Base-by-base conservation (phyloP, 2,888 invertebrate genomes). In the Heliconius charithonia region DNA sequence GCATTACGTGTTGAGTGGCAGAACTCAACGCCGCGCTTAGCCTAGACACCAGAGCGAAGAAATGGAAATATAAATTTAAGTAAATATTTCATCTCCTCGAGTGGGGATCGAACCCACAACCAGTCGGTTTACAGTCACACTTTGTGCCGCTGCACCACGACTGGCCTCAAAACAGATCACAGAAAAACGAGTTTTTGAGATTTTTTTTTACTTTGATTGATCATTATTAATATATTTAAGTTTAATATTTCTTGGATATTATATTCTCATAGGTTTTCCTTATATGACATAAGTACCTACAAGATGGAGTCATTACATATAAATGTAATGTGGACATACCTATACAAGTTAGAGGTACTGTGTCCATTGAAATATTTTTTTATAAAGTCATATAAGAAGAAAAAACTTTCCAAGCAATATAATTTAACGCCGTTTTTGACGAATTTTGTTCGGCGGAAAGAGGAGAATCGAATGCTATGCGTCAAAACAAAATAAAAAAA, bases 181-280 rank as follows among this genome's bases (percentile, higher is more conserved):
- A 16, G 16, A n/a, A 3, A 72, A 37, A 29, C 3, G 56, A 56
- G 7, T 72, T 59, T 13, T 59, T 37, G n/a, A 59, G 7, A 59
- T 6, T 72, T 72, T 6, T 72, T 72, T 59, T 19, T n/a, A 72
- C 59, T 37, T 16, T 37, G 29, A 72, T 16, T 37, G 29, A 72
- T 59, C 59, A 37, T 1, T 25, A 37, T 37, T 37, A 41, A 13
- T 41, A n/a, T 19, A 19, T 66, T n/a, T 56, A 7, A 32, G n/a
- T 1, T 4, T 32, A 59, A 22, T 56, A n/a, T n/a, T 72, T 59
- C 32, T 72, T 59, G 37, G 59, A 72, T 10, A n/a, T 0, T 13
- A 51, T 32, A 59, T 72, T 37, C 59, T 37, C 59, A 72, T 22
- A 59, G 32, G n/a, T 72, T 72, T 72, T 72, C 59, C 72, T 59